These are phyloP conservation scores for Pediacus dermestoides DNA, from an alignment of 2,888 invertebrate genomes.

Conservation along the genomic window DNA sequence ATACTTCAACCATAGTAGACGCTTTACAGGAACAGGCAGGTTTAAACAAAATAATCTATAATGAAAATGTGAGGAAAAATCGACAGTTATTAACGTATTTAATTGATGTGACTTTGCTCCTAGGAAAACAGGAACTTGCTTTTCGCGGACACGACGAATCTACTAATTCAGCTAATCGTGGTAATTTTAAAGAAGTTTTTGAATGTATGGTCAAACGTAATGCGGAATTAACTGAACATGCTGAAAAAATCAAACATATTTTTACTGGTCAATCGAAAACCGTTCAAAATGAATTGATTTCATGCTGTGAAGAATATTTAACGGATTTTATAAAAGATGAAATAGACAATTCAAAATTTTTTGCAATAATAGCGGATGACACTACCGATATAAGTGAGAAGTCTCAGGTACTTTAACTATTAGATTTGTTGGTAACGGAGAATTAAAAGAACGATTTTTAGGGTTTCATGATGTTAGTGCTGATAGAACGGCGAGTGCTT, in stretches of 20 bases:
- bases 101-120: conserved; percentile 10
- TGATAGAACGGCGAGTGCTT: conserved; percentile 15
- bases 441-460: conserved; percentile 14
- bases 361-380: conserved; percentile 23
- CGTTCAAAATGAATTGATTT: conserved; percentile 22
- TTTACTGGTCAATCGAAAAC: conserved; percentile 19
- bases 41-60: too few relatives aligned
- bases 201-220: too few relatives aligned
- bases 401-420: conserved; percentile 19
- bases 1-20: too few relatives aligned
- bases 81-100: too few relatives aligned
- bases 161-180: too few relatives aligned
- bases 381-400: conserved; percentile 26
- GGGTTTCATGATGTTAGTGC: conserved; percentile 11
- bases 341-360: conserved; percentile 15
- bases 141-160: conserved; percentile 14
- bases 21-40: too few relatives aligned
- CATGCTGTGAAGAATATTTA: conserved; percentile 13
- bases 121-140: conserved; percentile 12
- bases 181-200: too few relatives aligned
- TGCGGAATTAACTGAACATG: too few relatives aligned
- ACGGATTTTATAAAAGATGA: conserved; percentile 15
- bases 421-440: conserved; percentile 13
- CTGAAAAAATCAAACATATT: too few relatives aligned
- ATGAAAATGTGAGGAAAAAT: too few relatives aligned